Evolutionary conservation across 92 coral and sea anemone genomes (phyloP).

Genomic region (Phenganax marumi): DNA sequence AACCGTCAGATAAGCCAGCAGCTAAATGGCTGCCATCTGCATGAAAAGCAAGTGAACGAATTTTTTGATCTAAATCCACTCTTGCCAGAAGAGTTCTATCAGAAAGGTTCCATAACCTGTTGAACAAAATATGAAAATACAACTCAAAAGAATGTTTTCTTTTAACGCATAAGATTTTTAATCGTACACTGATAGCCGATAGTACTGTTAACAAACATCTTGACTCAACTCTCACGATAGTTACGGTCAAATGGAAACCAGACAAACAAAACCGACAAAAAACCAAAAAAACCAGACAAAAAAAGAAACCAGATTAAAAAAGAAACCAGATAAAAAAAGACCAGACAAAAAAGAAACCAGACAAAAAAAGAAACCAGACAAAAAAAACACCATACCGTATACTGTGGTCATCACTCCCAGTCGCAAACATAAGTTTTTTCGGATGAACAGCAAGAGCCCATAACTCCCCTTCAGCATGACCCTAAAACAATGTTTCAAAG

Average conservation of each 20-base stretch:
- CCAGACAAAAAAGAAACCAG: background rate
- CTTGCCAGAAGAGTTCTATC: conserved; percentile 85
- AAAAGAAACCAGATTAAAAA: background rate
- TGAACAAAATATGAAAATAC: background rate
- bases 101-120: conserved; percentile 89
- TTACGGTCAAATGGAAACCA: no score
- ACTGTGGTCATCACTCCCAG: conserved; percentile 97
- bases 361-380: background rate
- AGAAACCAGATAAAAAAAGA: background rate
- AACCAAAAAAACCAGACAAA: background rate
- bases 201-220: no score
- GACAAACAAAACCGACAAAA: no score
- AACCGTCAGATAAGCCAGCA: conserved; percentile 91
- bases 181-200: no score
- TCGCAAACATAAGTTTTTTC: conserved; percentile 92
- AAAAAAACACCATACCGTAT: conserved; percentile 66
- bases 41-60: conserved; percentile 82
- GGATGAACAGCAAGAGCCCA: conserved; percentile 99
- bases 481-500: conserved; percentile 47
- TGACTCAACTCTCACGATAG: no score
- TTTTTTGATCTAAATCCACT: conserved; percentile 86
- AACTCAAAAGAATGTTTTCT: background rate
- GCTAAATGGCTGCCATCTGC: conserved; percentile 90
- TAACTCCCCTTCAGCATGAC: conserved; percentile 99
- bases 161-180: background rate